phyloP scores from a whole-genome alignment of 2,888 invertebrate species.

The Prosopocoilus inquinatus region DNA sequence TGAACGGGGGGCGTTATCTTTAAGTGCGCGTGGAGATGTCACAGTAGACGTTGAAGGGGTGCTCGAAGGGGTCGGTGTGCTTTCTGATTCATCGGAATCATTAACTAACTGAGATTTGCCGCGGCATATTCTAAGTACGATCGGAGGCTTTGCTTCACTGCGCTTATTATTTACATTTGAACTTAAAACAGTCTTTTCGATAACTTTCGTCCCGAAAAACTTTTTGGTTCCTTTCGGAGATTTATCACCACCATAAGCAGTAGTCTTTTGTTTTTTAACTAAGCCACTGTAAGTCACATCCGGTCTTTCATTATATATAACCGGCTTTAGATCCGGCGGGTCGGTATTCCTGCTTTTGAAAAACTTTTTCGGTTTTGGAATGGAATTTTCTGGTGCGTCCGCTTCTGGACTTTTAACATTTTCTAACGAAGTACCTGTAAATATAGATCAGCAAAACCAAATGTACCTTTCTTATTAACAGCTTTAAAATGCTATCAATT shows the following conservation, averaged over 20 bases:
- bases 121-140: constrained; percentile 84
- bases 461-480: not conserved
- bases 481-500: no score
- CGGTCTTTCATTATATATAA: constrained; percentile 34
- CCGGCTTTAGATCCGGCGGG: constrained; percentile 50
- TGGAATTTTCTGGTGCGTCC: constrained; percentile 11
- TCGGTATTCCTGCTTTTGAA: constrained; percentile 82
- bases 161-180: constrained; percentile 42
- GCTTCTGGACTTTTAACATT: constrained; percentile 11
- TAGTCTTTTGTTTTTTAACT: constrained; percentile 30
- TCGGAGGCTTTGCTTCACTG: constrained; percentile 62
- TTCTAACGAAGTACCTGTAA: constrained; percentile 10
- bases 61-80: constrained; percentile 56
- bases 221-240: constrained; percentile 35
- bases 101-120: constrained; percentile 59
- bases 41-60: constrained; percentile 52
- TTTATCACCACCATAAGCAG: constrained; percentile 16
- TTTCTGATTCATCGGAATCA: constrained; percentile 50
- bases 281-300: constrained; percentile 31
- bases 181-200: constrained; percentile 43
- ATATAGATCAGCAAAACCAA: not conserved
- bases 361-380: constrained; percentile 79
- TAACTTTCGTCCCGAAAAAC: constrained; percentile 45
- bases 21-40: constrained; percentile 50
- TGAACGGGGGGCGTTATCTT: constrained; percentile 34